Evolutionary conservation across 2,888 invertebrate species (phyloP), one percentile per base, ranked within the genome.

Genomic region (Monochamus alternatus): DNA sequence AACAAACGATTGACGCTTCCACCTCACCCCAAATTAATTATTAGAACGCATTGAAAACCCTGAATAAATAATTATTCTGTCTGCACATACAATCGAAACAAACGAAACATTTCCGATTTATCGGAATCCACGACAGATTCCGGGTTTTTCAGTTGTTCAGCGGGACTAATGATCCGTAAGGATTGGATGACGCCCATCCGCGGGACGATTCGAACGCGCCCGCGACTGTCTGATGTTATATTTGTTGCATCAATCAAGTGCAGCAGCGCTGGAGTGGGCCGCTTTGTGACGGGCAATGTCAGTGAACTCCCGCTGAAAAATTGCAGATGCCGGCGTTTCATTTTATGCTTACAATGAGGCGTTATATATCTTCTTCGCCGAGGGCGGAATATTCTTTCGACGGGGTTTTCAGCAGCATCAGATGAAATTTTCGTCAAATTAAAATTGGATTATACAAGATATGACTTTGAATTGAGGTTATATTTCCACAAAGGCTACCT

Each of bases 231-330:
- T 3, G 74, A 74, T 55, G 63, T 60, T 44, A 66, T 74, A 65
- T 74, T 74, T 58, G 59, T 74, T 58, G 63, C 74, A 70, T 75
- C 70, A 70, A 70, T 75, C 75, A 70, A 70, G 75, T 65, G 55
- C 47, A 30, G 38, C 43, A 12, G 30, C 43, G 12, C 14, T 55
- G 38, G 14, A 59, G 67, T 67, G 67, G 67, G 67, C 22, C 44
- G 12, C 32, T 31, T 63, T 63, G 63, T 63, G 44, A 8, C 44
- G 63, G 51, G 58, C 22, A 51, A 47, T 69, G 69, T 60, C 69
- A 69, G 69, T 69, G 69, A 69, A 59, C 69, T 47, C 43, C 9
- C 38, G 60, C 60, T 69, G 69, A 62, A 69, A 68, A 69, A 69
- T 69, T 62, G 60, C 69, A 69, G 60, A 60, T 31, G 44, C 69